Base-by-base conservation (phyloP, 92 coral and sea anemone genomes). In the Scolanthus callimorphus region DNA sequence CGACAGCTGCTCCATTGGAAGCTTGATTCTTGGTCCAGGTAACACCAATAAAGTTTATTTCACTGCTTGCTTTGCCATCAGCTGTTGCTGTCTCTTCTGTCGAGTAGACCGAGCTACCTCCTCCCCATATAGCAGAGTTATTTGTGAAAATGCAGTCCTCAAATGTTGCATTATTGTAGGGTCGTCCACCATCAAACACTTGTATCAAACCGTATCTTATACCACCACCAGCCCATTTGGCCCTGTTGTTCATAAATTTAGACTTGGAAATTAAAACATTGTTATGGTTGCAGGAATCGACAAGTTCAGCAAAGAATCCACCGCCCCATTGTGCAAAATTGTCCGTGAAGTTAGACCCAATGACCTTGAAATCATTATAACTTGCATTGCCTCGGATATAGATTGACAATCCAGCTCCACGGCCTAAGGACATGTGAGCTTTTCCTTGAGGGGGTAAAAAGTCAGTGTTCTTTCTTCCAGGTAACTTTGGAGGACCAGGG, bases 261-360 rank as follows among this genome's bases (percentile, higher is more conserved):
- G 70, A 55, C 1, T 31, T 20, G 6, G 31, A 64, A 11, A 65
- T 48, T 11, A 31, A 4, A 11, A 74, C 55, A 15, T 44, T 25
- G 38, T 74, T 74, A 26, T 74, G 74, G 34, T 45, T 48, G 29
- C 81, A 65, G 17, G 55, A 55, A 62, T 74, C 81, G 0, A 65
- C 81, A 49, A 74, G 53, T 50, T 74, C 81, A 0, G 81, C 55
- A 43, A 74, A 74, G 51, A 65, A 59, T 23, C 81, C 81, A 11
- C 81, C 81, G n/a, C 81, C 81, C 81, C 81, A 74, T 3, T 59
- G 39, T 0, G 67, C 81, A 38, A 12, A 57, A 23, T 74, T 74
- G 20, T 74, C 49, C 15, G 49, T 41, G 31, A 74, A 65, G 24
- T 25, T 57, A 19, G 73, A 65, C 15, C 54, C 53, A 22, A 45